Evolutionary conservation across 2,888 invertebrate genomes (phyloP), one percentile per base, ranked within the genome.

Genomic region (Cephus pygmeus): DNA sequence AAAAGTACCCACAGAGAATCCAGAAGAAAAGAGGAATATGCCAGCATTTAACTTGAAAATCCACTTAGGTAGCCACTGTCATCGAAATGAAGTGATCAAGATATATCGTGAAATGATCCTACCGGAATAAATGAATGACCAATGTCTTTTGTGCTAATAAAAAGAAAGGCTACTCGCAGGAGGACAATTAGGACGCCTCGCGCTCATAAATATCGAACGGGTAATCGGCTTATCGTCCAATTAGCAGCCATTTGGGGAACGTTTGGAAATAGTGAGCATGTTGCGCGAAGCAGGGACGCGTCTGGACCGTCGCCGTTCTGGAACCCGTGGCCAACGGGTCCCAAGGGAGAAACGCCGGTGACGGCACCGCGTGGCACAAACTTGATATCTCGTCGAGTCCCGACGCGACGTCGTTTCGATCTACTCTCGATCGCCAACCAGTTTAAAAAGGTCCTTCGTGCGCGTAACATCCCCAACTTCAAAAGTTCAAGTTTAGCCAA

Each of bases 281-380:
- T n/a, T 23, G 74, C 74, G 71, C 71, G 31, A 71, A 71, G 71
- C 71, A 33, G 71, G n/a, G 31, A 68, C 56, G 76, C 31, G 76
- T 79, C 79, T 76, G 76, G 79, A 79, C 73, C 73, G 56, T 36
- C 31, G 74, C 34, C 74, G 74, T 33, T 23, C 33, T 73, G 74
- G 74, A 35, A 73, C 34, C 74, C 23, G 74, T 33, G 74, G 35
- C 79, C 76, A 73, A 75, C 80, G 78, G 84, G 83, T 88, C 88
- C 88, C 88, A 82, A 80, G 87, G 87, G 88, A 87, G 85, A 75
- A 81, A 80, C 77, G 76, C 81, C 84, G 85, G 90, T 85, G 90
- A 90, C 89, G 86, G 90, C 84, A 88, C 91, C 89, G 90, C 87
- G 86, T 91, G 91, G 91, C 87, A 90, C 91, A 88, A 87, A 69